Evolutionary conservation across 64 coral and sea anemone species (phyloP), one percentile per base, ranked within the genome.

Genomic region (Pocillopora verrucosa): DNA sequence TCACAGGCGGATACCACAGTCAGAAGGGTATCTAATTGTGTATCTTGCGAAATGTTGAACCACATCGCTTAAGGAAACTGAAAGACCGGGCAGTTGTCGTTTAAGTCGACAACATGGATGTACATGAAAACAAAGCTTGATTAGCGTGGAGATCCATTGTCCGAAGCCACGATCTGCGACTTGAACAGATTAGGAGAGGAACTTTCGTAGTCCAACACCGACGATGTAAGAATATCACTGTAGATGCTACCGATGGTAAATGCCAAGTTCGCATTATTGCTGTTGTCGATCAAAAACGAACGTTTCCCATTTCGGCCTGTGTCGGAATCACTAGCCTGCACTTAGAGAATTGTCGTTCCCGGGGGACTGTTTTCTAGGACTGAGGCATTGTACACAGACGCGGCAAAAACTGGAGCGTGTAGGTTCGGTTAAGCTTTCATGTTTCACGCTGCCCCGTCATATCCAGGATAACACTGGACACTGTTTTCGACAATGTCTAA

Each of bases 61-160:
- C 13, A 57, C 0, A 13, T 77, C n/a, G 15, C 88, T 17, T 38
- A 15, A 4, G 79, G 16, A 15, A 73, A 65, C 10, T 89, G 69
- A 76, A 95, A 95, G 22, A 85, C 70, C 9, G 94, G 94, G 34
- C 94, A 95, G 37, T 92, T 79, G 45, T 95, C 90, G 58, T 95
- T 92, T 37, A 77, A 82, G 51, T 95, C 89, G 13, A 73, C 36
- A 16, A 95, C 76, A 11, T 51, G 34, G 15, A 95, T 30, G 51
- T 78, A 65, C 1, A 83, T 62, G 34, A 72, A 72, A 15, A 19
- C 60, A 63, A 70, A 88, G 3, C 36, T 65, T 24, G 89, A 88
- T 20, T 88, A 60, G 60, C 67, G 84, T 59, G 94, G 94, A 11
- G 63, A 51, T 67, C 94, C 94, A 63, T 95, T 77, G 59, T 95